Evolutionary conservation across 2,113 vertebrate genomes (phyloP).

Genomic region (Lanius ludovicianus): DNA sequence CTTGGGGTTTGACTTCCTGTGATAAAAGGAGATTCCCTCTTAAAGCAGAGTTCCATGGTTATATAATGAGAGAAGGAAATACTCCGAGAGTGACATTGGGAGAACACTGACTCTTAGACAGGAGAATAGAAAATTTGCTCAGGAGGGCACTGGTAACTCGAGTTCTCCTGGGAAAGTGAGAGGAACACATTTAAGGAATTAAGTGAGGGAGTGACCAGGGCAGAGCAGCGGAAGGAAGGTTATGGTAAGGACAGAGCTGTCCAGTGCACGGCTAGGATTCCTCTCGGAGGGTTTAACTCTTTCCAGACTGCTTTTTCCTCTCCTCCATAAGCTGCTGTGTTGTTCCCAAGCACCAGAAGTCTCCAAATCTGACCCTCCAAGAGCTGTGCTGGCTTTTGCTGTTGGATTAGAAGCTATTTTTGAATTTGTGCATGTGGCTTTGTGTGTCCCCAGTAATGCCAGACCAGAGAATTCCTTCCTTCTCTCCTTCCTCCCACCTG

Average conservation of each 20-base stretch:
- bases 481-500: no score
- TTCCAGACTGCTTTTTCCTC: background rate
- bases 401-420: rapidly evolving
- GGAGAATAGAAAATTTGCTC: background rate
- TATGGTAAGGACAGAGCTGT: background rate
- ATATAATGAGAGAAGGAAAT: conserved; percentile 46
- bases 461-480: background rate
- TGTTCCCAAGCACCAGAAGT: background rate
- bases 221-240: background rate
- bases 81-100: background rate
- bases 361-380: background rate
- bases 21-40: conserved; percentile 57
- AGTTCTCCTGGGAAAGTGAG: background rate
- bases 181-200: background rate
- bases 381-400: background rate
- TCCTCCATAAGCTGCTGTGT: background rate
- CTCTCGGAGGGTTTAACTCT: background rate
- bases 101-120: background rate
- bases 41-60: background rate
- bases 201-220: background rate
- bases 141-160: background rate
- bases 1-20: conserved; percentile 27
- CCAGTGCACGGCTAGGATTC: background rate
- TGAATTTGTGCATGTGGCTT: no score
- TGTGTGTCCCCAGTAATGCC: background rate